Evolutionary conservation across 23 tunicate genomes (phyloP), one percentile per base, ranked within the genome.

Genomic region (Aplidium turbinatum): DNA sequence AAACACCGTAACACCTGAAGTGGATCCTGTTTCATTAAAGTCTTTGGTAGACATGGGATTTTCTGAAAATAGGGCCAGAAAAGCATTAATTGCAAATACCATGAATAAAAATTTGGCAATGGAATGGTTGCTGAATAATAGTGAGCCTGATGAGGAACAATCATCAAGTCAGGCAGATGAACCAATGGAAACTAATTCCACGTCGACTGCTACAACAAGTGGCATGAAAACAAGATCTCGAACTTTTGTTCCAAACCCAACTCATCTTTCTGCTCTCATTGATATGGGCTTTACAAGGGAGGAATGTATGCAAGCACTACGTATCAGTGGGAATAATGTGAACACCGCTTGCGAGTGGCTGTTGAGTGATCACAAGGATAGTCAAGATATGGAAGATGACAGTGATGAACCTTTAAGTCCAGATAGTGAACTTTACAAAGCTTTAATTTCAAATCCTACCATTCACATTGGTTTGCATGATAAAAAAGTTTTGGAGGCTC

Each of bases 261-360:
- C 38, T 27, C 97, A 90, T 47, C 36, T 90, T 7, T 61, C 60
- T 32, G 18, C 51, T 19, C 54, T 90, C 0, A 46, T 83, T n/a
- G 89, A 70, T 22, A 90, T 90, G 97, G 97, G 97, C 6, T 90
- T 90, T 66, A 19, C 77, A 11, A 63, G 73, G 65, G 85, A 90
- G 30, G 90, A 83, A n/a, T 56, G 77, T 45, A 70, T 70, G 20
- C 57, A 46, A 40, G 89, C 97, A 11, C 58, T 90, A 28, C 72
- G 74, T 32, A 42, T 82, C 16, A 77, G 68, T 47, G 90, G 90
- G 1, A 90, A 90, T 55, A 73, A 90, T 45, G 78, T 82, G 1
- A 83, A 78, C 55, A 65, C 85, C 3, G 97, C 89, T 0, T 90
- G 97, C 46, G 97, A 90, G 4, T 90, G 97, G 97, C 66, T 90